Evolutionary conservation across 2,113 vertebrate species (phyloP).

Genomic region (Arenaria interpres): DNA sequence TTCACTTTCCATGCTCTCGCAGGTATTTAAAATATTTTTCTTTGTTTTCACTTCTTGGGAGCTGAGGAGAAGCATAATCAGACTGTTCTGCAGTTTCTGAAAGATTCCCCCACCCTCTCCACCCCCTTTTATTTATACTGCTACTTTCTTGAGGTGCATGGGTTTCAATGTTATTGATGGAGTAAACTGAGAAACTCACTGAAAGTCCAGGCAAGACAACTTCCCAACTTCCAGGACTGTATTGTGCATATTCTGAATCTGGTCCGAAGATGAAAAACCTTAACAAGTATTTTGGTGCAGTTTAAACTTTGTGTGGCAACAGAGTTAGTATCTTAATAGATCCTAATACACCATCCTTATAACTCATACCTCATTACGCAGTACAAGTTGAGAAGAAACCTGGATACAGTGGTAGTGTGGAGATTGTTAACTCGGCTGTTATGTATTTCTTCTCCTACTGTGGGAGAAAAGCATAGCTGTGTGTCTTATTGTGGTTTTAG

Average conservation of each 20-base stretch:
- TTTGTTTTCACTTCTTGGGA: background rate
- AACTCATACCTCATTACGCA: background rate
- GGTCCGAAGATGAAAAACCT: background rate
- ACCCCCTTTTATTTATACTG: background rate
- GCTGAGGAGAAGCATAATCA: background rate
- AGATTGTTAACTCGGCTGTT: background rate
- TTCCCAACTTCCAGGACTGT: background rate
- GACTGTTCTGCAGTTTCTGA: background rate
- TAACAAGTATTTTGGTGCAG: background rate
- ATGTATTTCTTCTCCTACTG: fast-evolving
- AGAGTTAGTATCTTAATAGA: background rate
- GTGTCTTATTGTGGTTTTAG: background rate
- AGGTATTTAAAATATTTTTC: background rate
- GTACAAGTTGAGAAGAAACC: background rate
- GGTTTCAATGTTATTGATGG: background rate
- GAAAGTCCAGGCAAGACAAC: background rate
- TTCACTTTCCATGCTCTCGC: background rate
- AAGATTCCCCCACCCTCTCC: background rate
- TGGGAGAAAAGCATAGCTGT: background rate
- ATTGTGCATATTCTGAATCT: background rate
- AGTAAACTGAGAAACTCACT: background rate
- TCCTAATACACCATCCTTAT: background rate
- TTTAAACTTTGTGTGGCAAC: background rate
- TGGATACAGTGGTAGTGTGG: background rate
- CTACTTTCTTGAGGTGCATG: background rate